A percentile compares a stretch with the other conserved stretches of the same genome.
Conservation (phyloP, 1,140 invertebrate genomes). For the Drosophila kepulauana region DNA sequence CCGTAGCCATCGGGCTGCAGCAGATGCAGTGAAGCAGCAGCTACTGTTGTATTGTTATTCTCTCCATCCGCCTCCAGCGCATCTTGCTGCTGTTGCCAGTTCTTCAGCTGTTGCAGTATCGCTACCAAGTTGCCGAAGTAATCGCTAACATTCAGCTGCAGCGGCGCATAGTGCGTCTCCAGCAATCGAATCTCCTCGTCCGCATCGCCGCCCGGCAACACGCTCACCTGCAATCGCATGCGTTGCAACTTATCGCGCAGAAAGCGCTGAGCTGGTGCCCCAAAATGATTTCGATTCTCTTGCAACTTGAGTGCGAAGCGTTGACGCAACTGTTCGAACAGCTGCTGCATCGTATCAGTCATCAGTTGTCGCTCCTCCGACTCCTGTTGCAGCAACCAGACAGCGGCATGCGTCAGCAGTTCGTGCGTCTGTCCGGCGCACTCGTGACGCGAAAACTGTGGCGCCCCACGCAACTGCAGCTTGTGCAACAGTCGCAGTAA, state of each 20-base stretch:
- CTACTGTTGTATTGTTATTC: too few relatives aligned
- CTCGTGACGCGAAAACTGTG: constrained; percentile 9
- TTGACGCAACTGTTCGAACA: constrained; percentile 49
- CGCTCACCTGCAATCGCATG: constrained; percentile 49
- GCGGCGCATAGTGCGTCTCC: constrained; percentile 20
- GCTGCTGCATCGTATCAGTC: constrained; percentile 20
- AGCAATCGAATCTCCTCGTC: constrained; percentile 16
- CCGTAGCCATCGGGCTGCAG: constrained; percentile 32
- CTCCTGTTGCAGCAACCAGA: constrained; percentile 51
- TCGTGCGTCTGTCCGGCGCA: constrained; percentile 50
- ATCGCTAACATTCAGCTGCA: constrained; percentile 32
- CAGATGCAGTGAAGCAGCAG: not conserved
- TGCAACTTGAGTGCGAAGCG: constrained; percentile 31
- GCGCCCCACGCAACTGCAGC: not conserved
- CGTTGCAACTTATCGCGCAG: constrained; percentile 41
- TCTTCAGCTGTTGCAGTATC: constrained; percentile 1
- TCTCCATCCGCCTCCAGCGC: not conserved
- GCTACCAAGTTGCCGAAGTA: constrained; percentile 52
- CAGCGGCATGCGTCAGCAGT: constrained; percentile 52
- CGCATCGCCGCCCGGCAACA: constrained; percentile 36
- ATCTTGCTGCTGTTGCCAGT: not conserved
- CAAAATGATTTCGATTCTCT: constrained; percentile 48
- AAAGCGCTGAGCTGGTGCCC: not conserved
- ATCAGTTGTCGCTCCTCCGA: not conserved
- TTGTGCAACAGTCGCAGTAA: constrained; percentile 34